Base-by-base conservation (phyloP, 2,797 vertebrate genomes). In the Meriones psammophilus region DNA sequence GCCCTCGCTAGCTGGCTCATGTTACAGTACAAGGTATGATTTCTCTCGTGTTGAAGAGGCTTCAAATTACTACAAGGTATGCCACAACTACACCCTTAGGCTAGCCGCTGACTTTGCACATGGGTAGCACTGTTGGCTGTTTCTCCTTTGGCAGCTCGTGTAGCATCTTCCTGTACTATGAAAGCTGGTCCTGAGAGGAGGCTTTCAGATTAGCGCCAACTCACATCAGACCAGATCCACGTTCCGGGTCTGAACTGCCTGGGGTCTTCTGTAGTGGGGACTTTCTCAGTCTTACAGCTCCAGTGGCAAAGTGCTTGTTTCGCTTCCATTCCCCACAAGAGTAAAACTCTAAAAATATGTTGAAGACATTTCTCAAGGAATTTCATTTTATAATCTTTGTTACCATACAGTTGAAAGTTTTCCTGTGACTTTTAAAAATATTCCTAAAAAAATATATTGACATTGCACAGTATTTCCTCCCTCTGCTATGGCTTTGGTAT, bases 371-470 rank as follows among this genome's bases (percentile, higher is more conserved):
- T 33, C 8, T 81, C 17, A 54, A 54, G 64, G 56, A 88, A 69
- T 92, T 88, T 84, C n/a, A 54, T 14, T 81, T 68, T 64, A 36
- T 36, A 64, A 88, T 28, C 76, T 86, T 85, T 90, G 78, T 77
- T 71, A 64, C 8, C 22, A 69, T 28, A 62, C 54, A n/a, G 0
- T 7, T 42, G 62, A 88, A 88, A 54, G 1, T 42, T 69, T n/a
- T 83, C 50, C 26, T 5, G 10, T 42, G 60, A 28, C 68, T 91
- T 80, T 88, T 46, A 91, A 87, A n/a, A 39, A 39, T 22, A 33
- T n/a, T 62, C 18, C 74, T 58, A 58, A 17, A 60, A 36, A 17
- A 3, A 54, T 73, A 36, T 28, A 64, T 39, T 28, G 14, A 89
- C 28, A 86, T 26, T 30, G 6, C 8, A 56, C 54, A 79, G 69